These are phyloP conservation scores for Amia ocellicauda DNA, from an alignment of 2,113 vertebrate species.

Conservation along the genomic window DNA sequence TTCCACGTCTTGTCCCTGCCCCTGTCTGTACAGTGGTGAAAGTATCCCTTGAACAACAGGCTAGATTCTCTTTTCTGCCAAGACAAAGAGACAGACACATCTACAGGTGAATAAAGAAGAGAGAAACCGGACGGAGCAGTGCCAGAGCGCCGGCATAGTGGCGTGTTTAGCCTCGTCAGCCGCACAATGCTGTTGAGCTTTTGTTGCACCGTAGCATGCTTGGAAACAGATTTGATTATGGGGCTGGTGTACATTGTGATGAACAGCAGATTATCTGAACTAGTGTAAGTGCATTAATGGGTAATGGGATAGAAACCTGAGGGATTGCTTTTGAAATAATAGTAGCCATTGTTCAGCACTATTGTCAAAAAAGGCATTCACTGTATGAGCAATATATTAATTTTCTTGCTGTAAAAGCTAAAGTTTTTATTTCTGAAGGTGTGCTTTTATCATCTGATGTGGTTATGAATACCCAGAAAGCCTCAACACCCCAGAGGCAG, in stretches of 20 bases:
- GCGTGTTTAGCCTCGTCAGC: not conserved
- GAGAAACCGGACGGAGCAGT: not conserved
- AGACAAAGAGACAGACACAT: no score
- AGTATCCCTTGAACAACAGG: no score
- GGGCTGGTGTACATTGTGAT: constrained; percentile 17
- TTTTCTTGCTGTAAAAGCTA: no score
- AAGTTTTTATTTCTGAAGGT: no score
- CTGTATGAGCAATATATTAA: not conserved
- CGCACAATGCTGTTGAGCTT: not conserved
- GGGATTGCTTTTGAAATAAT: not conserved
- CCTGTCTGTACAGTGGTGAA: no score
- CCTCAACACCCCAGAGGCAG: no score
- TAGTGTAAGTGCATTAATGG: constrained; percentile 21
- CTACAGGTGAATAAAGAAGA: not conserved
- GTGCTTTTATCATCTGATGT: no score
- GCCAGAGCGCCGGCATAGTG: not conserved
- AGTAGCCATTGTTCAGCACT: not conserved
- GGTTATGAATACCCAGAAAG: no score
- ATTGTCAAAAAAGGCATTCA: not conserved
- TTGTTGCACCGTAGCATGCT: constrained; percentile 12
- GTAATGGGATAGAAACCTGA: constrained; percentile 11
- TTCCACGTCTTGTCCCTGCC: no score
- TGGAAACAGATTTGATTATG: constrained; percentile 31
- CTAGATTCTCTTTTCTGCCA: no score
- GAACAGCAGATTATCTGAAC: constrained; percentile 22